Evolutionary conservation across 2,888 invertebrate species (phyloP).

Genomic region (Drosophila birchii): DNA sequence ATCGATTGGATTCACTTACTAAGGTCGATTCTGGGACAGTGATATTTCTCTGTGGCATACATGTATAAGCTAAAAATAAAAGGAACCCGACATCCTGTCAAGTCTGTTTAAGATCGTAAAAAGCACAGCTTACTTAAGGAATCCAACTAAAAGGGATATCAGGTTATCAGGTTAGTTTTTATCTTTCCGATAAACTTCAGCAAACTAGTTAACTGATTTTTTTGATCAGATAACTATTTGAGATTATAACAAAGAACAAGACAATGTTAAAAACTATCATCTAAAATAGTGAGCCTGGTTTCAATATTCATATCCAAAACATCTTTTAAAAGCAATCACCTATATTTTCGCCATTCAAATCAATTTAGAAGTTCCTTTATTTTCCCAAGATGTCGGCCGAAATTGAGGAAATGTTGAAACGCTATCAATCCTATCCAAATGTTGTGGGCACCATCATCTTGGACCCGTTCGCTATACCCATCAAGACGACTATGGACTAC

Average conservation of each 20-base stretch:
- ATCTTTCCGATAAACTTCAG: background rate
- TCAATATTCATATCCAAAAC: background rate
- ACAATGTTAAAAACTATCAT: background rate
- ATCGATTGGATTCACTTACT: background rate
- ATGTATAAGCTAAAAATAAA: too few relatives aligned
- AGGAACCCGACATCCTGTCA: background rate
- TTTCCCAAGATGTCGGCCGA: constrained; percentile 40
- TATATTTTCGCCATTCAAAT: background rate
- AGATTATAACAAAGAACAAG: too few relatives aligned
- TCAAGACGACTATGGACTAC: constrained; percentile 54
- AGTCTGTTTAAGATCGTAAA: background rate
- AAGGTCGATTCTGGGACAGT: too few relatives aligned
- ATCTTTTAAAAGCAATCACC: background rate
- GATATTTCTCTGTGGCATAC: too few relatives aligned
- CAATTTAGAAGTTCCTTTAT: background rate
- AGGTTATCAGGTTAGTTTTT: too few relatives aligned
- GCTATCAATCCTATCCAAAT: constrained; percentile 49
- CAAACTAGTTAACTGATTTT: too few relatives aligned
- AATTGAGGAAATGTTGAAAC: constrained; percentile 42
- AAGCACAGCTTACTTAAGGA: background rate
- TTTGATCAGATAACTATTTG: too few relatives aligned
- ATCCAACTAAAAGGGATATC: background rate
- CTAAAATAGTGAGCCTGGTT: constrained; percentile 9
- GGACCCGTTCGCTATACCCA: constrained; percentile 52
- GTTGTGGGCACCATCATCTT: constrained; percentile 43